Percentiles rank a stretch among this genome's conserved stretches.
These are phyloP conservation scores for Lycorma delicatula DNA, from an alignment of 1,140 invertebrate genomes.

Conservation along the genomic window DNA sequence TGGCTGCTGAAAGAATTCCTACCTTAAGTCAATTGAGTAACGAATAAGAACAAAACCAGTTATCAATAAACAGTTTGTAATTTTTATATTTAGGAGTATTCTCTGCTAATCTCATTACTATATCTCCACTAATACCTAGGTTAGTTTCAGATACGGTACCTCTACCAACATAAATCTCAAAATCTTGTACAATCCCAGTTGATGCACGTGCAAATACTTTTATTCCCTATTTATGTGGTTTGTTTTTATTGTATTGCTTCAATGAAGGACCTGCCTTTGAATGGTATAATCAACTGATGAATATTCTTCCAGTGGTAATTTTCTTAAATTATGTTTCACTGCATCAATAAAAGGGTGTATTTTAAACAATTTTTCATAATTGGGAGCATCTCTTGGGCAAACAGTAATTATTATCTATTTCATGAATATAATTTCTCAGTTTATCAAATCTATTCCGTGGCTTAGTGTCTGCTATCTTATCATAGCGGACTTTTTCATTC, in stretches of 20 bases:
- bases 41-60: constrained; percentile 20
- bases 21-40: constrained; percentile 9
- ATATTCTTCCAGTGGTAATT: constrained; percentile 1
- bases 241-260: constrained; percentile 31
- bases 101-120: constrained; percentile 23
- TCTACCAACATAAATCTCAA: constrained; percentile 15
- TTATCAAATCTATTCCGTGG: not conserved
- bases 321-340: constrained; percentile 16
- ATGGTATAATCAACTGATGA: constrained; percentile 21
- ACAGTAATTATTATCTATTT: not conserved
- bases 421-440: not conserved
- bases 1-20: constrained; percentile 14
- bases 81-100: constrained; percentile 19
- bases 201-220: constrained; percentile 19
- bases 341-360: constrained; percentile 9
- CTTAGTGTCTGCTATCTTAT: not conserved
- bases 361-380: constrained; percentile 4
- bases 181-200: constrained; percentile 11
- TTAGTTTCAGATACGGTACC: constrained; percentile 15
- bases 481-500: constrained; percentile 1
- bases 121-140: constrained; percentile 26
- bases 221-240: constrained; percentile 32
- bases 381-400: not conserved
- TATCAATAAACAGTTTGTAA: constrained; percentile 26
- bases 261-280: constrained; percentile 21